Base-by-base conservation (phyloP, 2,113 vertebrate species). In the Erythrocercus mccallii region DNA sequence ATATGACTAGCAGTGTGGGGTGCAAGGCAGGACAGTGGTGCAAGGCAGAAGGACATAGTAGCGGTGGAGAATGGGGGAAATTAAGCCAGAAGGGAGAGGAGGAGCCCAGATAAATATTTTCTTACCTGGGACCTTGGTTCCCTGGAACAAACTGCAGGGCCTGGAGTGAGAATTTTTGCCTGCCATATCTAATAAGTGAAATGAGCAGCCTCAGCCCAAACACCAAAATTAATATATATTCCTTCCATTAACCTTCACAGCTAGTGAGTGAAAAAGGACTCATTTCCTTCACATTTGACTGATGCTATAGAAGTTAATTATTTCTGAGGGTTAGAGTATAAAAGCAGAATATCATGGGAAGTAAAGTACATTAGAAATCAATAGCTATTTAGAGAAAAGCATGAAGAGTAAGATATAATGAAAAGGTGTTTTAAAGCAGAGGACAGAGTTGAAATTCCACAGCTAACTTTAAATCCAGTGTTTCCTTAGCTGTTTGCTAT, bases 101-200 rank as follows among this genome's bases (percentile, higher is more conserved):
- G n/a, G 7, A 57, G 16, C 23, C 6, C 8, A 4, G 31, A 78
- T 21, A 70, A 81, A 5, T 4, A 7, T 78, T 54, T 53, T 81
- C 30, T 78, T 27, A 62, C 27, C 35, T 35, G 37, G 71, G 54
- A 45, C 30, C 9, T 11, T 76, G 3, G 6, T 56, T 94, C 18
- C 10, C 20, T 53, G 54, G 35, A 85, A 51, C 1, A 1, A 85
- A 23, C 10, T 1, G 0, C 17, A 28, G 78, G 65, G 17, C 1
- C 24, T 48, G 51, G 44, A 37, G 57, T 38, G 47, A 82, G 24
- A 35, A 48, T 65, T 72, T 82, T 91, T 72, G 8, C 30, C 12
- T 73, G 57, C 16, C 25, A 65, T 38, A 73, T 76, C 31, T 76
- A 42, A 72, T 21, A 30, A 12, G 8, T 61, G 45, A 93, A 92